These are phyloP conservation scores for Synanthedon tipuliformis DNA, from an alignment of 2,888 invertebrate species.

Conservation along the genomic window DNA sequence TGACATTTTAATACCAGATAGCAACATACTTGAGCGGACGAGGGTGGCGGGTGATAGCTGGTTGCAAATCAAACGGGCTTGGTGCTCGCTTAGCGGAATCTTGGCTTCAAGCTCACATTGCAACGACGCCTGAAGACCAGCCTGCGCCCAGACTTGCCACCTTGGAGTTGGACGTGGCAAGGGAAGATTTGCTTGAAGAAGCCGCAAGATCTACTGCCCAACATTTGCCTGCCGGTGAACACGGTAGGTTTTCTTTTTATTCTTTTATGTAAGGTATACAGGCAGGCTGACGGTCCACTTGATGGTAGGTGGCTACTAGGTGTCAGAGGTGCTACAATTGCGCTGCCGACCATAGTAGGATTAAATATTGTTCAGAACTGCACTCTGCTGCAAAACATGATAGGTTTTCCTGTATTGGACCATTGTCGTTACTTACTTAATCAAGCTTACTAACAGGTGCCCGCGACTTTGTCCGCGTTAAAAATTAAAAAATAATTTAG, in stretches of 20 bases:
- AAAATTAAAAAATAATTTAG: no score
- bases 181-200: slow-evolving; percentile 83
- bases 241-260: slow-evolving; percentile 58
- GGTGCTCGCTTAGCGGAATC: slow-evolving; percentile 72
- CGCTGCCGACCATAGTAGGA: no score
- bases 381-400: no score
- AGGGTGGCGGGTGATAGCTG: slow-evolving; percentile 84
- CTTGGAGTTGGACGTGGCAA: slow-evolving; percentile 81
- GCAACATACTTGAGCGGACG: slow-evolving; percentile 78
- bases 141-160: slow-evolving; percentile 72
- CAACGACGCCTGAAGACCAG: slow-evolving; percentile 55
- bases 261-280: no score
- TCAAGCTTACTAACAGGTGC: no score
- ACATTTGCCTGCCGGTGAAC: slow-evolving; percentile 85
- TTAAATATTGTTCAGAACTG: no score
- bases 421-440: no score
- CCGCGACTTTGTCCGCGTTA: no score
- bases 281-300: no score
- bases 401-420: no score
- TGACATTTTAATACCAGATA: slow-evolving; percentile 45
- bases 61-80: slow-evolving; percentile 73
- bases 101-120: slow-evolving; percentile 67
- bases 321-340: no score
- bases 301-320: no score
- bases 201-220: slow-evolving; percentile 82